Evolutionary conservation across 53 echinoderm and acorn worm genomes (phyloP).

Genomic region (Stichopus horrens): DNA sequence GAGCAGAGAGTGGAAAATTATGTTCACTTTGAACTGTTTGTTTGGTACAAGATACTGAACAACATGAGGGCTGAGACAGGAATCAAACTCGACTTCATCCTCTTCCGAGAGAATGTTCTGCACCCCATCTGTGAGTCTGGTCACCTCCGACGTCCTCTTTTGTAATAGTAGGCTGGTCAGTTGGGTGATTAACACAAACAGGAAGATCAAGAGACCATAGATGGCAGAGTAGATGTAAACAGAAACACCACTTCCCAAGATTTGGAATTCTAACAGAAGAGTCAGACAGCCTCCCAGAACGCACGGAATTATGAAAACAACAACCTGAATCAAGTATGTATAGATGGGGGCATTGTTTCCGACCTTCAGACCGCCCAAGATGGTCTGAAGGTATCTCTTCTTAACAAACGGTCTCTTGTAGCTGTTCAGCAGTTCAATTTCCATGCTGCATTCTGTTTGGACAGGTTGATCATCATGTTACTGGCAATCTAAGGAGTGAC

Average conservation of each 20-base stretch:
- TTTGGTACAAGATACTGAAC: conserved; percentile 76
- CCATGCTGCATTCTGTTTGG: background rate
- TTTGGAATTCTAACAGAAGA: conserved; percentile 59
- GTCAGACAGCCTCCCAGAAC: conserved; percentile 82
- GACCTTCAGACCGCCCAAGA: conserved; percentile 77
- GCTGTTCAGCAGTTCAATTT: conserved; percentile 81
- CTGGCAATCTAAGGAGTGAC: background rate
- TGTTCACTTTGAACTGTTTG: conserved; percentile 81
- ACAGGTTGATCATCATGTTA: background rate
- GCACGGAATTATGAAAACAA: conserved; percentile 74
- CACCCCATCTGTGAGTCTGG: conserved; percentile 40
- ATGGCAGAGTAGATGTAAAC: conserved; percentile 39
- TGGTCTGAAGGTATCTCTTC: conserved; percentile 84
- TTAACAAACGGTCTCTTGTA: conserved; percentile 90
- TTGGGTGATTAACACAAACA: conserved; percentile 72
- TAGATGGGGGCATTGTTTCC: conserved; percentile 77
- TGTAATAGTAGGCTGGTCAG: conserved; percentile 63
- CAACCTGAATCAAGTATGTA: conserved; percentile 76
- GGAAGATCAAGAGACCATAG: conserved; percentile 58
- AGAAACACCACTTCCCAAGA: conserved; percentile 27
- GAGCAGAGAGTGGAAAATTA: conserved; percentile 66
- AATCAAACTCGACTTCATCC: conserved; percentile 91
- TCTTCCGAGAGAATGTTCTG: conserved; percentile 76
- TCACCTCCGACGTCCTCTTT: conserved; percentile 50
- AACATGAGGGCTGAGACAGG: conserved; percentile 70